Evolutionary conservation across 2,797 vertebrate genomes (phyloP).

Genomic region (Stomatorhinus walkeri): DNA sequence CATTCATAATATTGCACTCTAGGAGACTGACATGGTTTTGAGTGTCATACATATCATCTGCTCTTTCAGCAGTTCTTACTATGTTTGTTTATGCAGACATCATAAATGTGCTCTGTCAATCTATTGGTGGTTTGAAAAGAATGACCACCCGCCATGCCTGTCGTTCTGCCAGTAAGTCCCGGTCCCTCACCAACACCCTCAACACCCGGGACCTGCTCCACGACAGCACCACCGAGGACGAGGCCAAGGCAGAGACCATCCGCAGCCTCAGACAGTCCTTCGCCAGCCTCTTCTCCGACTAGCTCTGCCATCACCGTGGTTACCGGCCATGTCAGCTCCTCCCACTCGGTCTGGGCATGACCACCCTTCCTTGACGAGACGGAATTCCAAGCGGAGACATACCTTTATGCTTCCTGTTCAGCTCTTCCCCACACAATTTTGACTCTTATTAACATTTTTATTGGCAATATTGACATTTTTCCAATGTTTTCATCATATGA

Average conservation of each 20-base stretch:
- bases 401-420: conserved; percentile 1
- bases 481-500: not conserved
- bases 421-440: not conserved
- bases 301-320: not conserved
- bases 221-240: conserved; percentile 58
- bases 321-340: not conserved
- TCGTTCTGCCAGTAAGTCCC: conserved; percentile 61
- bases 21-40: not conserved
- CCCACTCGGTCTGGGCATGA: not conserved
- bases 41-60: not conserved
- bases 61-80: not conserved
- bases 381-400: not conserved
- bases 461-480: conserved; percentile 13
- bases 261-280: conserved; percentile 73
- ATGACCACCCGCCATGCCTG: not conserved
- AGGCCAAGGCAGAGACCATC: conserved; percentile 69
- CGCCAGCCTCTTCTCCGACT: conserved; percentile 71
- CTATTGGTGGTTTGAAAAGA: not conserved
- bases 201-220: conserved; percentile 58
- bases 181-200: conserved; percentile 70
- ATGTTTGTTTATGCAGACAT: not conserved
- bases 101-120: not conserved
- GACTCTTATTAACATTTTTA: not conserved
- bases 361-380: not conserved
- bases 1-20: not conserved